Conservation (phyloP, 2,113 vertebrate species). For the Thunnus thynnus region DNA sequence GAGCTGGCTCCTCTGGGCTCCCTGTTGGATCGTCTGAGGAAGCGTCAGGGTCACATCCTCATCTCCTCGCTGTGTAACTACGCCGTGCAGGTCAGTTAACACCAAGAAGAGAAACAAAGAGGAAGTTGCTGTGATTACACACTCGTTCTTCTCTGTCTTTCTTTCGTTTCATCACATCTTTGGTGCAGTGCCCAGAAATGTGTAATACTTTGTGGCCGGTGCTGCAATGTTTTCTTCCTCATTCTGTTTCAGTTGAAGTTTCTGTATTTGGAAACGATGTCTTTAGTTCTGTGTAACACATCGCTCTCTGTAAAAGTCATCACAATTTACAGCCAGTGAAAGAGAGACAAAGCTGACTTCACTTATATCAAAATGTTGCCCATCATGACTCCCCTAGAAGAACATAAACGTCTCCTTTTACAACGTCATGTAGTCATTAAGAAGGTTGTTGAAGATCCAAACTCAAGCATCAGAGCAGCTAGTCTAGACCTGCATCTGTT, state of each 20-base stretch:
- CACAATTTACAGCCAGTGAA: too few relatives aligned
- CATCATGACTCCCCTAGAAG: too few relatives aligned
- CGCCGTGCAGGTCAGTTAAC: slow-evolving; percentile 89
- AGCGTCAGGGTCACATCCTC: slow-evolving; percentile 96
- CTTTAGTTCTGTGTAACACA: too few relatives aligned
- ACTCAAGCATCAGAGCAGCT: too few relatives aligned
- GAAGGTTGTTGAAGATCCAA: too few relatives aligned
- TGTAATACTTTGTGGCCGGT: not conserved
- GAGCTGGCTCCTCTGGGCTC: slow-evolving; percentile 96
- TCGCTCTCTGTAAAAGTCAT: too few relatives aligned
- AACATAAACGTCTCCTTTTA: too few relatives aligned
- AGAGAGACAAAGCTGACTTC: too few relatives aligned
- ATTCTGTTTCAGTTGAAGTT: not conserved
- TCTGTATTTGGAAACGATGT: too few relatives aligned
- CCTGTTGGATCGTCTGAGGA: slow-evolving; percentile 93
- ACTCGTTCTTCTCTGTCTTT: not conserved
- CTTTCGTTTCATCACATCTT: not conserved
- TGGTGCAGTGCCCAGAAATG: not conserved
- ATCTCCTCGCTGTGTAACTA: slow-evolving; percentile 95
- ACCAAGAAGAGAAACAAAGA: not conserved
- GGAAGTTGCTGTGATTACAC: not conserved
- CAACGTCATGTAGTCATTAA: too few relatives aligned
- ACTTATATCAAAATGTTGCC: too few relatives aligned
- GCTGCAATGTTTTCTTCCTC: not conserved
- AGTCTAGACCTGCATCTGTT: too few relatives aligned